phyloP scores from a whole-genome alignment of 2,888 invertebrate genomes.

The Heterodera filipjevi region DNA sequence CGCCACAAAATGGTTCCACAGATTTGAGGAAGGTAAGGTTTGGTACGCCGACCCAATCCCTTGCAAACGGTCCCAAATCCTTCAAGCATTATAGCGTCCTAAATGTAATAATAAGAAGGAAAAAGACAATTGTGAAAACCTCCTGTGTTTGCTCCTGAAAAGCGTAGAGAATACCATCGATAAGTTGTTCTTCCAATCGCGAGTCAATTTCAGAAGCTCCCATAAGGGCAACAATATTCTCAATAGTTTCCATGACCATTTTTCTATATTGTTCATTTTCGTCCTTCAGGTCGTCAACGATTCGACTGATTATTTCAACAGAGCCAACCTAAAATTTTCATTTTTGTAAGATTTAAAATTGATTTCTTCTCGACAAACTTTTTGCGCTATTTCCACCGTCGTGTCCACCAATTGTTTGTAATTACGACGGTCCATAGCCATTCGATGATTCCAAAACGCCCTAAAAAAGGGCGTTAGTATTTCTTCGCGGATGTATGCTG shows the following conservation, averaged over 20 bases:
- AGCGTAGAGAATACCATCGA: constrained; percentile 97
- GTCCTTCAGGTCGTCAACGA: constrained; percentile 98
- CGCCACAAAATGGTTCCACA: constrained; percentile 99
- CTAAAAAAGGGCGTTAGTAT: constrained; percentile 70
- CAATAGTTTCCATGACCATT: constrained; percentile 99
- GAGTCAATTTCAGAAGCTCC: constrained; percentile 98
- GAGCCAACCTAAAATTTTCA: constrained; percentile 75
- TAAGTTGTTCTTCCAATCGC: constrained; percentile 93
- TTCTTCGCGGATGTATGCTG: constrained; percentile 98
- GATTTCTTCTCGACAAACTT: constrained; percentile 66
- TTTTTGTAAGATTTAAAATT: background rate
- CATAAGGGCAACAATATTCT: constrained; percentile 68
- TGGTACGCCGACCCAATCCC: constrained; percentile 92
- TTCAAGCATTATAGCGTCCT: constrained; percentile 98
- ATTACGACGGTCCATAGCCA: constrained; percentile 93
- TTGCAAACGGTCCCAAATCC: constrained; percentile 99
- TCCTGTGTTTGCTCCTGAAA: constrained; percentile 99
- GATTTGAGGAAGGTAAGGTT: constrained; percentile 97
- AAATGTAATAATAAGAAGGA: background rate
- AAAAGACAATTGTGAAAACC: constrained; percentile 67
- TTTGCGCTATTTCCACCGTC: constrained; percentile 99
- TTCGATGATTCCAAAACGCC: constrained; percentile 99
- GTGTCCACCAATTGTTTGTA: constrained; percentile 88
- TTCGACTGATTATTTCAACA: constrained; percentile 92
- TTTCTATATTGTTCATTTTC: constrained; percentile 99